Base-by-base conservation (phyloP, 2,113 vertebrate genomes). In the Microcebus lehilahytsara region DNA sequence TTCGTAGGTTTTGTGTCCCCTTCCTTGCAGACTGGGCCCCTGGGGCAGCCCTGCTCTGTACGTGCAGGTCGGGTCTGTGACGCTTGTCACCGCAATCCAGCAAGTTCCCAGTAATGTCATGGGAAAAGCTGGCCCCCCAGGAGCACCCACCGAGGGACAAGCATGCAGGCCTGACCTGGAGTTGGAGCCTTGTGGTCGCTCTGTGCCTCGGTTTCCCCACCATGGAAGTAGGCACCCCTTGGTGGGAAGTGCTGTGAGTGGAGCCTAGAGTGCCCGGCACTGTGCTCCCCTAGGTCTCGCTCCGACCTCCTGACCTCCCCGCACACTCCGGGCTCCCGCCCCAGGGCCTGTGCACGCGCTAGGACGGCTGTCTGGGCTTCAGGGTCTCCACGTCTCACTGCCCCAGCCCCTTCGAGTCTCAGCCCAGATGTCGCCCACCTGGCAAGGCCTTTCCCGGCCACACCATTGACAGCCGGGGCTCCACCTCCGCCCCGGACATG, bases 51-150 rank as follows among this genome's bases (percentile, higher is more conserved):
- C 56, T 58, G 20, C 56, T 58, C 56, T 58, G 56, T 58, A 22
- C 56, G 6, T 72, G 69, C n/a, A 72, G 69, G 20, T 40, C 0
- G 4, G 3, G 8, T 32, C 16, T 9, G 53, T 19, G 53, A 34
- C 1, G 0, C 4, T 1, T 4, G 0, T n/a, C 0, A 0, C 0
- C 0, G 22, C 5, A 3, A 51, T 37, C 23, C 0, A 30, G 67
- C 4, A 20, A 12, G 64, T 16, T 40, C 46, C 49, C 22, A 1
- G 7, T 17, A 6, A 49, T 5, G 34, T 34, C 6, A 5, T 1
- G 13, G 3, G 12, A 8, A 30, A 16, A 42, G 25, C 14, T 1
- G 1, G n/a, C 0, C 4, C 37, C 40, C 60, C n/a, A 53, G 64
- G 74, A 84, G 88, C 34, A 40, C 19, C 56, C 56, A 58, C 20